Base-by-base conservation (phyloP, 2,797 vertebrate species). In the Sebastolobus altivelis region DNA sequence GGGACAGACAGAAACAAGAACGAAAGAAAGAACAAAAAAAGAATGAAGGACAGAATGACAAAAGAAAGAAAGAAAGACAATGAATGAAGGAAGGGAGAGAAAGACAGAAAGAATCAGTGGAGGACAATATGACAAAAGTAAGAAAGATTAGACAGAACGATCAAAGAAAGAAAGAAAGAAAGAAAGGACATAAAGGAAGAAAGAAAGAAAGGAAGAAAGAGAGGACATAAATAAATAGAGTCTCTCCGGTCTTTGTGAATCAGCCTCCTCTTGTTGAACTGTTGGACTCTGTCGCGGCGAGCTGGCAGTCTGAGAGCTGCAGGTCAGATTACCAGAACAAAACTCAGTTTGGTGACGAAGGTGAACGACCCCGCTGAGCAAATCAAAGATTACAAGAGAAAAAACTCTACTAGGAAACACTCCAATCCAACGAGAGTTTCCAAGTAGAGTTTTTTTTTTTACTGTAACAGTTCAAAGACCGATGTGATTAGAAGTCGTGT, bases 291-390 rank as follows among this genome's bases (percentile, higher is more conserved):
- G 74, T 8, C 6, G 46, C 7, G 74, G 62, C 0, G 10, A 25
- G 81, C 76, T 80, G 83, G 85, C 86, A 75, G 78, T 56, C 77
- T 62, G 70, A 6, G 52, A 79, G 72, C 63, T 49, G 1, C 78
- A 72, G 88, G 65, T 90, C 90, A 89, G 72, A 82, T 89, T 82
- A 82, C 82, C 77, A 52, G 72, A 68, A 70, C 82, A 78, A 78
- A 72, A 75, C 70, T 89, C 75, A 60, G 77, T 70, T 68, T 72
- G 87, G 82, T 58, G 88, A 78, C 65, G 46, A 37, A 86, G 90
- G 88, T 89, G 61, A 89, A 91, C 13, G 79, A 90, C 86, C 89
- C 20, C 5, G 16, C 77, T 38, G 89, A 81, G 79, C 70, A 83
- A 88, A 91, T 65, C 72, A 67, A 35, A 76, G 46, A 82, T 80